phyloP scores from a whole-genome alignment of 2,797 vertebrate species.

The Sternarchorhynchus goeldii region DNA sequence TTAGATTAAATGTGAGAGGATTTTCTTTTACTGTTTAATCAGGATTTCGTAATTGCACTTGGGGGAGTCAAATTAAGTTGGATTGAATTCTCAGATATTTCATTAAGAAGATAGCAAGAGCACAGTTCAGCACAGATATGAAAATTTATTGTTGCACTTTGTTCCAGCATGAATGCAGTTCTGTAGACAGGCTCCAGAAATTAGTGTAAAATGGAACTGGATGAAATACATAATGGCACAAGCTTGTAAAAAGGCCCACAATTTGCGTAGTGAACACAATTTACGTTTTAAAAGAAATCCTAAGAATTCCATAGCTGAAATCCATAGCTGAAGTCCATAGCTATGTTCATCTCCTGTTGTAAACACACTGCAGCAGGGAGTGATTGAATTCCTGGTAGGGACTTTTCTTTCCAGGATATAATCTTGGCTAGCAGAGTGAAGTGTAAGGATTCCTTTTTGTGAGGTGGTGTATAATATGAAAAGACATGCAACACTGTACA shows the following conservation, averaged over 20 bases:
- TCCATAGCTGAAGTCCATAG: background rate
- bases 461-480: constrained; percentile 12
- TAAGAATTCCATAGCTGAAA: background rate
- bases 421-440: constrained; percentile 12
- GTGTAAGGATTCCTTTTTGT: constrained; percentile 10
- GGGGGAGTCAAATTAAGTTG: constrained; percentile 31
- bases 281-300: background rate
- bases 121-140: constrained; percentile 21
- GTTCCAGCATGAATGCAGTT: background rate
- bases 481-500: constrained; percentile 6
- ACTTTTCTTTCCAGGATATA: constrained; percentile 2
- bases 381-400: background rate
- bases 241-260: background rate
- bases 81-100: constrained; percentile 32
- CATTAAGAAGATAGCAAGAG: constrained; percentile 18
- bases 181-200: background rate
- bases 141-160: constrained; percentile 25
- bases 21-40: constrained; percentile 39
- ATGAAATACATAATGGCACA: background rate
- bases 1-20: constrained; percentile 27
- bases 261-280: background rate
- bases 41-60: constrained; percentile 32
- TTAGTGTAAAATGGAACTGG: background rate
- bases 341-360: background rate
- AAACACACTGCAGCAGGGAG: background rate